Evolutionary conservation across 2,888 invertebrate species (phyloP).

Genomic region (Ariolimax columbianus): DNA sequence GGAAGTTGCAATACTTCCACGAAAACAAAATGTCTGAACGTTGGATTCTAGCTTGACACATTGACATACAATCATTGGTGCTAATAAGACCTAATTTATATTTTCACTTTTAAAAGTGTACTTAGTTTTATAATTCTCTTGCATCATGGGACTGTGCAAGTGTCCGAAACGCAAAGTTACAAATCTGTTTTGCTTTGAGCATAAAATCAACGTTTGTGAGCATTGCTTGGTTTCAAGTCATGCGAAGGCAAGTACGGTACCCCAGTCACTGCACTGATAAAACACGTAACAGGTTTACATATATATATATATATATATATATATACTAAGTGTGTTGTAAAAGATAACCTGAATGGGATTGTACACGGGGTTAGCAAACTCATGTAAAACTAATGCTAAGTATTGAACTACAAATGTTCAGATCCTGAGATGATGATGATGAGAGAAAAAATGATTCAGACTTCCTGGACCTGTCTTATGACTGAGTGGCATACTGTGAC

Average conservation of each 20-base stretch:
- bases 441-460: no score
- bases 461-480: no score
- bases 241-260: conserved; percentile 88
- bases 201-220: conserved; percentile 92
- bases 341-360: no score
- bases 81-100: neutral
- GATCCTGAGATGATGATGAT: no score
- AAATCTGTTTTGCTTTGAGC: conserved; percentile 85
- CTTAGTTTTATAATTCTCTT: neutral
- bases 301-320: no score
- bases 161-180: conserved; percentile 84
- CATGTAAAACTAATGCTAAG: no score
- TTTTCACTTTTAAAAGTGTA: neutral
- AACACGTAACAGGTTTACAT: no score
- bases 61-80: neutral
- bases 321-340: no score
- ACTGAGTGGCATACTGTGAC: no score
- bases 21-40: conserved; percentile 7
- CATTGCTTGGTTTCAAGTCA: conserved; percentile 80
- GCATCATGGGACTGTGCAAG: conserved; percentile 96
- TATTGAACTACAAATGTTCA: no score
- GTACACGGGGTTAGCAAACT: no score
- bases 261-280: no score
- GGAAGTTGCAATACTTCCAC: neutral
- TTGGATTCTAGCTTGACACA: neutral